Percentiles rank a stretch among this genome's conserved stretches.
Conservation (phyloP, 2,113 vertebrate species). For the Podiceps cristatus region DNA sequence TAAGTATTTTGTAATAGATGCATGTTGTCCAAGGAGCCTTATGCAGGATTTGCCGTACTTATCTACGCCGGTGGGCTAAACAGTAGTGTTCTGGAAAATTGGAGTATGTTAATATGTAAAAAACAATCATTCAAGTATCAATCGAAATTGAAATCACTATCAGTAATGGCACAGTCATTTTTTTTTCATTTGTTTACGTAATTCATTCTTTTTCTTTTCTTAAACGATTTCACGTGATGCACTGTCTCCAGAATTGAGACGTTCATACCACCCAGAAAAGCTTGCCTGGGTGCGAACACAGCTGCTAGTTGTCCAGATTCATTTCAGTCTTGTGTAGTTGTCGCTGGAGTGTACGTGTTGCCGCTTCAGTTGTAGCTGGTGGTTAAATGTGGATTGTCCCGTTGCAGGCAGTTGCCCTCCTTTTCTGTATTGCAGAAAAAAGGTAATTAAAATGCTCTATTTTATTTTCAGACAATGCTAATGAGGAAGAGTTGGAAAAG, state of each 20-base stretch:
- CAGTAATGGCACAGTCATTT: background rate
- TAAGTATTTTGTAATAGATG: background rate
- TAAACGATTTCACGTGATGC: background rate
- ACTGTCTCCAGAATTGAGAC: background rate
- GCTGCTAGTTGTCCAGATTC: background rate
- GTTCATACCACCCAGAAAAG: background rate
- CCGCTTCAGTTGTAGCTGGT: background rate
- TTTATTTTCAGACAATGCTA: slow-evolving; percentile 98
- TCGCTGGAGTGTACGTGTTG: background rate
- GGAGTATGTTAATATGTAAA: background rate
- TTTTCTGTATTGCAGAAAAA: slow-evolving; percentile 54
- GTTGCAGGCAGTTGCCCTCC: slow-evolving; percentile 21
- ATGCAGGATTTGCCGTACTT: background rate
- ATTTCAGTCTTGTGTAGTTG: background rate
- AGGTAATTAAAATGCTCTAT: slow-evolving; percentile 92
- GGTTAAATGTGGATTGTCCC: slow-evolving; percentile 22
- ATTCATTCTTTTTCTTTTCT: background rate
- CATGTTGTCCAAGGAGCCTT: background rate
- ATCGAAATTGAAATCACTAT: background rate
- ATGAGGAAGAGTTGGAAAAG: slow-evolving; percentile 99
- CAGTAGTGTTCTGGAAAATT: fast-evolving
- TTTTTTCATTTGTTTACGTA: background rate
- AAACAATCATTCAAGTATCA: background rate
- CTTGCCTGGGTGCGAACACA: background rate
- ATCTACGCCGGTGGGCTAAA: background rate